Conservation (phyloP, 2,113 vertebrate genomes). For the Colius striatus region DNA sequence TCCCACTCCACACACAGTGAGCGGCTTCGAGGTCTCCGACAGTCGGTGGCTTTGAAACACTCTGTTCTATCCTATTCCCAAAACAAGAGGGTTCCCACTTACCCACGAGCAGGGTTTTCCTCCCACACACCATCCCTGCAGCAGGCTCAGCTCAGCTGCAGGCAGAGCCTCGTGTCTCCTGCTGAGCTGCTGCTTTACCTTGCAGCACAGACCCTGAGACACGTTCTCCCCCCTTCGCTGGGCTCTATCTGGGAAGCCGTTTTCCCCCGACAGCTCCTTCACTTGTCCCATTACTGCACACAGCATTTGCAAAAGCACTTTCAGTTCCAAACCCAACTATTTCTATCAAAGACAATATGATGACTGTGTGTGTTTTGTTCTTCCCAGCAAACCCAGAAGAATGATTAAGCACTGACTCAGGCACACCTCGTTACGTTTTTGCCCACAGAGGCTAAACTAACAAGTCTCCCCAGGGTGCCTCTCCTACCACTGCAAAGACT, state of each 20-base stretch:
- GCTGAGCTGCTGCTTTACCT: rapidly evolving
- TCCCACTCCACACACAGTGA: background rate
- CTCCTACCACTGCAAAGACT: background rate
- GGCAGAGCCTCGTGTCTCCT: background rate
- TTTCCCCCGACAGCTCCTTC: background rate
- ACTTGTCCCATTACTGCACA: background rate
- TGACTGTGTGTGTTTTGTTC: conserved; percentile 11
- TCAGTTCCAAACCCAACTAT: background rate
- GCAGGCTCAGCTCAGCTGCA: background rate
- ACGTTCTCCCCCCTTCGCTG: background rate
- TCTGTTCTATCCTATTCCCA: background rate
- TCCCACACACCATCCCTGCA: background rate
- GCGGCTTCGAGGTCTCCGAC: background rate
- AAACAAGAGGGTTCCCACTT: background rate
- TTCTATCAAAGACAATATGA: background rate
- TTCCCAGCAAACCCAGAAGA: conserved; percentile 42
- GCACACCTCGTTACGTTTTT: background rate
- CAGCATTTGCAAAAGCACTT: background rate
- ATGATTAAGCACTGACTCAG: conserved; percentile 51
- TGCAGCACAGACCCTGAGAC: background rate
- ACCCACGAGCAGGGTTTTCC: background rate
- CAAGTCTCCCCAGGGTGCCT: conserved; percentile 12
- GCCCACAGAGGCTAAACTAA: conserved; percentile 22
- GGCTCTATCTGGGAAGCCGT: background rate
- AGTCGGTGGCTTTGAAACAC: background rate